Conservation (phyloP, 2,888 invertebrate genomes). For the Anaspis maculata region DNA sequence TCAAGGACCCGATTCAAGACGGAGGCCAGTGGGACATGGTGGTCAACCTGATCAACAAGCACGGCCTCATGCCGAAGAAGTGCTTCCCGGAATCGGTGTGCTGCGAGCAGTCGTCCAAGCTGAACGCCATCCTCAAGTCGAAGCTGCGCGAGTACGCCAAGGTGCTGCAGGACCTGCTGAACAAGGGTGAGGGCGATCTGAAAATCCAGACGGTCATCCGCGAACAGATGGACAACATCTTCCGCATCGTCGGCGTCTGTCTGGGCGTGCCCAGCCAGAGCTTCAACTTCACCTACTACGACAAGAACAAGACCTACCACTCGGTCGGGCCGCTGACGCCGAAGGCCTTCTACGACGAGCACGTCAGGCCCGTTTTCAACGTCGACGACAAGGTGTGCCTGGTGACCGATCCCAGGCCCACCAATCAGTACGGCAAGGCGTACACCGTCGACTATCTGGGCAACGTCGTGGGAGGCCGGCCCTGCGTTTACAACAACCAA, state of each 20-base stretch:
- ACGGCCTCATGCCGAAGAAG: constrained; percentile 83
- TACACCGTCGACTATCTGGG: constrained; percentile 84
- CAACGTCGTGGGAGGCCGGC: constrained; percentile 75
- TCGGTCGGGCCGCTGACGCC: constrained; percentile 69
- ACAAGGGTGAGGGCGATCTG: constrained; percentile 51
- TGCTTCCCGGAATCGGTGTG: constrained; percentile 79
- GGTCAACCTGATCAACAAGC: constrained; percentile 75
- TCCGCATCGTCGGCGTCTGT: constrained; percentile 75
- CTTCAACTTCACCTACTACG: constrained; percentile 80
- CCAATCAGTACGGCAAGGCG: constrained; percentile 68
- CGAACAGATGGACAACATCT: constrained; percentile 67
- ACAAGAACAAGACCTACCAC: constrained; percentile 68
- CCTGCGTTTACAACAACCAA: constrained; percentile 82
- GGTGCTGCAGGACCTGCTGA: constrained; percentile 57
- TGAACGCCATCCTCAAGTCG: constrained; percentile 73
- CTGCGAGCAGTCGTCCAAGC: constrained; percentile 62
- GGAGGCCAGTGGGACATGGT: constrained; percentile 94
- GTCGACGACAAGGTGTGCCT: constrained; percentile 81
- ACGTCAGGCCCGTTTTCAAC: constrained; percentile 70
- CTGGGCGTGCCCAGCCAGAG: constrained; percentile 71
- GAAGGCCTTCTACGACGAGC: constrained; percentile 68
- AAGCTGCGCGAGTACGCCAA: constrained; percentile 82
- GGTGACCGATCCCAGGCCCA: constrained; percentile 75
- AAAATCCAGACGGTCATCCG: constrained; percentile 55
- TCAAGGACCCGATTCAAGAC: constrained; percentile 69